A percentile compares a stretch with the other conserved stretches of the same genome.
Conservation (phyloP, 2,113 vertebrate species). For the Sapayoa aenigma region DNA sequence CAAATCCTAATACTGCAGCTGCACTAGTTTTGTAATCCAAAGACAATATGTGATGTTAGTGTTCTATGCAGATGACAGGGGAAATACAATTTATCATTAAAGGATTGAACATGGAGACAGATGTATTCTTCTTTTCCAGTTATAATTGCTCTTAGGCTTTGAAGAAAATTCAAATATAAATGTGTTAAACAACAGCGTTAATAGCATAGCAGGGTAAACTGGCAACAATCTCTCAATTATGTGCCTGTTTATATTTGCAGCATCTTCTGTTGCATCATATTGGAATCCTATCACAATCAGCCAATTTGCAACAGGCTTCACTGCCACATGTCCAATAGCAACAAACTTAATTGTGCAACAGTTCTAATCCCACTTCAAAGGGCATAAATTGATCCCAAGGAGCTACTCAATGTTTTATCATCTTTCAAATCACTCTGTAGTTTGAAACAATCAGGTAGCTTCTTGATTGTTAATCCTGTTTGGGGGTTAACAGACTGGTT, state of each 20-base stretch:
- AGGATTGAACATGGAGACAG: background rate
- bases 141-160: background rate
- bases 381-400: background rate
- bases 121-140: background rate
- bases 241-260: background rate
- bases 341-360: too few relatives aligned
- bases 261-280: background rate
- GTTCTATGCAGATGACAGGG: background rate
- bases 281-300: background rate
- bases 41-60: background rate
- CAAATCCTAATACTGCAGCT: background rate
- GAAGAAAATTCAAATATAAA: conserved; percentile 1
- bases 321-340: too few relatives aligned
- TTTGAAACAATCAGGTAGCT: background rate
- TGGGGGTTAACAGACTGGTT: background rate
- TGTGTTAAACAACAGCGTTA: background rate
- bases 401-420: background rate
- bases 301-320: background rate
- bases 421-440: background rate
- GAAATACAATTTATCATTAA: background rate
- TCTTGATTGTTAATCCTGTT: background rate
- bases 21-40: background rate
- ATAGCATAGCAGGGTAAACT: background rate
- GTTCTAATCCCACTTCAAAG: background rate
- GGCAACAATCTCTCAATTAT: background rate